These are phyloP conservation scores for Sinodicranocentrus sp. DNA, from an alignment of 2,888 invertebrate genomes.

Conservation along the genomic window DNA sequence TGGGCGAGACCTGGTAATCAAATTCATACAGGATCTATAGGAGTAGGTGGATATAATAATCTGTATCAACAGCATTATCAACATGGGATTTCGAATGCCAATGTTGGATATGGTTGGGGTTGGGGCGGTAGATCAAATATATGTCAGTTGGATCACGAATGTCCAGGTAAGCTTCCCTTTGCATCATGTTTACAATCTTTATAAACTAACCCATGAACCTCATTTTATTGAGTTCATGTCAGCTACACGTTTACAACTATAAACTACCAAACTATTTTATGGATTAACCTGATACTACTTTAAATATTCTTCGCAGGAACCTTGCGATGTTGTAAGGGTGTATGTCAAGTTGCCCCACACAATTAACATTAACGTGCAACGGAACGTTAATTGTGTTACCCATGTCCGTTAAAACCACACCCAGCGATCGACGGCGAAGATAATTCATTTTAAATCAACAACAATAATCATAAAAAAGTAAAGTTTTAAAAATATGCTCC, in stretches of 20 bases:
- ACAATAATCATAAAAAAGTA: no score
- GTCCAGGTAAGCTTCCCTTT: slow-evolving; percentile 54
- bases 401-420: no score
- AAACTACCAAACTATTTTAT: no score
- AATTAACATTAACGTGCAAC: no score
- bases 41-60: not conserved
- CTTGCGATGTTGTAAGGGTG: slow-evolving; percentile 56
- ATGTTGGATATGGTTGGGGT: slow-evolving; percentile 42
- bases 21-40: slow-evolving; percentile 16
- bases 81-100: slow-evolving; percentile 50
- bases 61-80: not conserved
- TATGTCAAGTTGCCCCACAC: slow-evolving; percentile 52
- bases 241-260: not conserved
- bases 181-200: no score
- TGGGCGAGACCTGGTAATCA: slow-evolving; percentile 57
- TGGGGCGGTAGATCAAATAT: slow-evolving; percentile 27
- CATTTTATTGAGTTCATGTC: not conserved
- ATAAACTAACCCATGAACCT: not conserved
- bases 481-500: no score
- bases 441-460: no score
- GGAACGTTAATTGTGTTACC: no score
- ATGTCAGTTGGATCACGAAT: slow-evolving; percentile 53
- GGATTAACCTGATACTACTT: no score
- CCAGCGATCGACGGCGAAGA: no score
- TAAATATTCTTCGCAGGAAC: slow-evolving; percentile 20